Percentiles rank a stretch among this genome's conserved stretches.
Evolutionary conservation across 2,797 vertebrate species (phyloP).

Genomic region (Enteromius mattozi): DNA sequence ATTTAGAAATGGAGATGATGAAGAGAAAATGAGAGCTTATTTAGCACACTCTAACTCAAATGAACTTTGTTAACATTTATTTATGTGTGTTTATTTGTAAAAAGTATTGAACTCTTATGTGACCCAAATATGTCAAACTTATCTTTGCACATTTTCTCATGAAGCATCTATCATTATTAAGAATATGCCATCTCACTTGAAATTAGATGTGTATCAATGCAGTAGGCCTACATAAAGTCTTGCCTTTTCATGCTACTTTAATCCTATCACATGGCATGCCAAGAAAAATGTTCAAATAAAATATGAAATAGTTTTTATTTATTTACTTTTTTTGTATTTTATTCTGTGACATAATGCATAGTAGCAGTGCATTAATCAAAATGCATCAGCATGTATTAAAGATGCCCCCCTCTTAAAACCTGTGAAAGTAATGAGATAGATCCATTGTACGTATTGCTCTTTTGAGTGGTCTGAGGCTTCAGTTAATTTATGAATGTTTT

Average conservation of each 20-base stretch:
- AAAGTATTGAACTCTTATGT: background rate
- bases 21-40: background rate
- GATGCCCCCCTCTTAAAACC: background rate
- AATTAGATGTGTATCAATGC: background rate
- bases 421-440: background rate
- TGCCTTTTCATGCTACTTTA: background rate
- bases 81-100: background rate
- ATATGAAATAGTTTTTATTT: background rate
- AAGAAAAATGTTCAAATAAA: too few relatives aligned
- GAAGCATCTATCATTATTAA: slow-evolving; percentile 4
- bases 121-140: background rate
- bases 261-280: background rate
- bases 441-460: background rate
- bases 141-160: background rate
- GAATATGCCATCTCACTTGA: background rate
- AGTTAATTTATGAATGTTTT: background rate
- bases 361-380: background rate
- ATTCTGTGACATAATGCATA: background rate
- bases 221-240: background rate
- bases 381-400: background rate
- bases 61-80: background rate
- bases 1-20: background rate
- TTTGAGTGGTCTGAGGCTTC: background rate
- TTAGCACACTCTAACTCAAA: background rate
- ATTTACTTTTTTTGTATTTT: background rate